Percentiles rank a stretch among this genome's conserved stretches.
Evolutionary conservation across 2,888 invertebrate species (phyloP).

Genomic region (Sminthurinus aureus): DNA sequence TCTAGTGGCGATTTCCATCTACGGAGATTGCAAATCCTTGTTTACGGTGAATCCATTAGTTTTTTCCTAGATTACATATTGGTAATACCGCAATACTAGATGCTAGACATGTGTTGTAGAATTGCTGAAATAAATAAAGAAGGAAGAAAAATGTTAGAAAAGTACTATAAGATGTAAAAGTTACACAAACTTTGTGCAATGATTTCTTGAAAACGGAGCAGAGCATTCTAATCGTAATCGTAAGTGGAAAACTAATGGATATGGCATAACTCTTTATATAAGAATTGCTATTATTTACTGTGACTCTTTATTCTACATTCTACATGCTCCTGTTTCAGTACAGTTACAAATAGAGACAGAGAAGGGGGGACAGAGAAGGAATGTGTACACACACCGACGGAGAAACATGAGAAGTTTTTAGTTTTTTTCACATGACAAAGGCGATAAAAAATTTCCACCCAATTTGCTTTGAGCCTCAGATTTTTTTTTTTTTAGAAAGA

Average conservation of each 20-base stretch:
- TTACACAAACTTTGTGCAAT: constrained; percentile 7
- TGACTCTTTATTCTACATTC: not conserved
- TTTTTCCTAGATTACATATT: too few species aligned
- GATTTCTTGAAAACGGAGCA: not conserved
- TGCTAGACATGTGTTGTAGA: too few species aligned
- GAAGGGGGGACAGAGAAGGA: not conserved
- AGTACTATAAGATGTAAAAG: not conserved
- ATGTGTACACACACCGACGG: not conserved
- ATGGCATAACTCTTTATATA: not conserved
- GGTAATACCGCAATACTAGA: too few species aligned
- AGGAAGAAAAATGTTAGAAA: not conserved
- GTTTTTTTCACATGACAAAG: constrained; percentile 7
- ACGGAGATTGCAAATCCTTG: too few species aligned
- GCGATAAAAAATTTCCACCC: constrained; percentile 38
- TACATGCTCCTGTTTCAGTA: not conserved
- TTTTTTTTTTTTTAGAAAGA: not conserved
- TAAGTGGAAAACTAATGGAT: not conserved
- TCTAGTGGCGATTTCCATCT: too few species aligned
- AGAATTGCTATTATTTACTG: not conserved
- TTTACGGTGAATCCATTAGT: too few species aligned
- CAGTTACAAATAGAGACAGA: constrained; percentile 11
- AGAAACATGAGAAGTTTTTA: constrained; percentile 6
- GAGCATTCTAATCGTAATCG: not conserved
- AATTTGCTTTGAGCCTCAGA: constrained; percentile 15
- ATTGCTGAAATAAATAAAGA: too few species aligned